These are phyloP conservation scores for Megastigmus dorsalis DNA, from an alignment of 2,888 invertebrate species.

Conservation along the genomic window DNA sequence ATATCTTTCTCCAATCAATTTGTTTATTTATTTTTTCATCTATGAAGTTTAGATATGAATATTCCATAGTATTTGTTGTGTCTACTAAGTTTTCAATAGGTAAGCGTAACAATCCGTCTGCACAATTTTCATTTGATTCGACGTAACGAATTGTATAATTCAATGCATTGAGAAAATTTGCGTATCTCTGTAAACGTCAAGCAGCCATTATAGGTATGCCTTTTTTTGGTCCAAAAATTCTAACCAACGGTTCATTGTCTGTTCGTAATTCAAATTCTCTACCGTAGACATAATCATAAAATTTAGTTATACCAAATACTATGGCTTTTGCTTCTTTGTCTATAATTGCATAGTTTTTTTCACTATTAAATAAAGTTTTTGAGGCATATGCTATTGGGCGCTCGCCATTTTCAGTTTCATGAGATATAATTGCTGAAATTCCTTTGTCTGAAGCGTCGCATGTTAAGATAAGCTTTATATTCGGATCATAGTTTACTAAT, in stretches of 20 bases:
- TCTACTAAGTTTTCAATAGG: background rate
- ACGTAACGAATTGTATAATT: background rate
- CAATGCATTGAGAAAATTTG: constrained; percentile 51
- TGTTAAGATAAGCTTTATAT: background rate
- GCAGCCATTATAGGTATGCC: constrained; percentile 65
- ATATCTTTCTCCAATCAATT: background rate
- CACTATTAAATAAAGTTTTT: constrained; percentile 60
- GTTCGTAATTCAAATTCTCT: constrained; percentile 60
- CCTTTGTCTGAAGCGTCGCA: constrained; percentile 54
- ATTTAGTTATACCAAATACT: too few species aligned
- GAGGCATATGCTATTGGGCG: constrained; percentile 63
- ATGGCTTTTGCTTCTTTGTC: constrained; percentile 65
- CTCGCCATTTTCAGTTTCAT: constrained; percentile 48
- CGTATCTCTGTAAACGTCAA: constrained; percentile 63
- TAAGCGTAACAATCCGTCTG: background rate
- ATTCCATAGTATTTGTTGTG: background rate
- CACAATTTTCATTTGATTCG: background rate
- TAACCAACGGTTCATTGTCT: constrained; percentile 64
- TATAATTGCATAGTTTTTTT: constrained; percentile 65
- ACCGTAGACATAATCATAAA: too few species aligned
- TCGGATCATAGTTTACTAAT: constrained; percentile 13
- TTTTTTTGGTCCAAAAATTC: constrained; percentile 61
- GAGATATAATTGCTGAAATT: constrained; percentile 61
- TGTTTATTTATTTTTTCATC: background rate
- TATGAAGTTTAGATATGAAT: background rate